Conservation (phyloP, 2,113 vertebrate genomes). For the Marmota monax region DNA sequence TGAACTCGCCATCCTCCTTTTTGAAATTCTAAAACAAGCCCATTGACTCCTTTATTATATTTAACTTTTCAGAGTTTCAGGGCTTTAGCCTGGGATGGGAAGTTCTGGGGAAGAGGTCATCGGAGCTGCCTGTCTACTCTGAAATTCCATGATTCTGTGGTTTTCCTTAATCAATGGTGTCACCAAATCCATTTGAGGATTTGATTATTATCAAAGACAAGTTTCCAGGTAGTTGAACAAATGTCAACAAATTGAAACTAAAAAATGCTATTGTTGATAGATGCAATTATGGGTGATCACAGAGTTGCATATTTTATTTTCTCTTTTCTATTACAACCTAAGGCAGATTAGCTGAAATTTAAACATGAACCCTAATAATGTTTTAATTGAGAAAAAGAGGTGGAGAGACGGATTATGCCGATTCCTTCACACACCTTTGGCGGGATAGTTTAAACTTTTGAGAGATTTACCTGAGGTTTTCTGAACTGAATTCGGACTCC, state of each 20-base stretch:
- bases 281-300: neutral
- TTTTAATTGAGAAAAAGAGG: neutral
- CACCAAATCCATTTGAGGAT: neutral
- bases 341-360: neutral
- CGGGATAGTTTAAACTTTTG: neutral
- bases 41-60: neutral
- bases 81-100: neutral
- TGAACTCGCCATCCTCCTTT: neutral
- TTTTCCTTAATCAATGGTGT: neutral
- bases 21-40: neutral
- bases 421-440: neutral
- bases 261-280: neutral
- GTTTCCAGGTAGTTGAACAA: neutral
- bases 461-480: constrained; percentile 94
- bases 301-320: neutral
- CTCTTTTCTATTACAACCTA: neutral
- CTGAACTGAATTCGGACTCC: constrained; percentile 98
- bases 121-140: neutral
- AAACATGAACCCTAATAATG: neutral
- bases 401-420: neutral
- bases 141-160: neutral
- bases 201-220: neutral
- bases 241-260: neutral
- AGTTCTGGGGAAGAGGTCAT: neutral
- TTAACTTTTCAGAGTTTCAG: neutral